Evolutionary conservation across 2,113 vertebrate genomes (phyloP), one percentile per base, ranked within the genome.

Genomic region (Syngnathus floridae): DNA sequence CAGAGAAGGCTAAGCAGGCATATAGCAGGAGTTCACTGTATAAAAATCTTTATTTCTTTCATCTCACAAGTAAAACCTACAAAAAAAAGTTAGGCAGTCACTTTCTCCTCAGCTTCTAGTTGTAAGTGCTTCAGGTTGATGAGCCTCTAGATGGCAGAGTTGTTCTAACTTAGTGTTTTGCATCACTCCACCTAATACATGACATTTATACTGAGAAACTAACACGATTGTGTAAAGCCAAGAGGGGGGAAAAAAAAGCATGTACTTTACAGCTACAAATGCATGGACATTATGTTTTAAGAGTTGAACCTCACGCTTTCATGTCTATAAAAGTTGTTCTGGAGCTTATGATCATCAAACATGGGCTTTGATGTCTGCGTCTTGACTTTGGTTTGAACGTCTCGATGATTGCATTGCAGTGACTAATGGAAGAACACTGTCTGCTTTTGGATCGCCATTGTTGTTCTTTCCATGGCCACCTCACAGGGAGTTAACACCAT

Each of bases 121-220:
- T 51, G 36, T 31, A 36, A 54, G 64, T 21, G 65, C 69, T 46
- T 17, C 16, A 6, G 1, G 43, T 14, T 46, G 16, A 46, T 46
- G 36, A 46, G 60, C 55, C 51, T 73, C 36, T n/a, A 52, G 35
- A 35, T 26, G 54, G 31, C 31, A 35, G 26, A 13, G 66, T n/a
- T 70, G 76, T 40, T 70, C 43, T 14, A 73, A 37, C 46, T 59
- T 14, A 7, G 26, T 26, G n/a, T 52, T 52, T 52, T 11, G 49
- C 9, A 5, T 54, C 21, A 54, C 10, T 3, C 51, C 51, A 54
- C 51, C 51, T 9, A 61, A 61, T 31, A 36, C 43, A 17, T 10
- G 35, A 38, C 16, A 38, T 10, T 38, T 37, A 38, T 22, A 5
- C 57, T 36, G 13, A 59, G 35, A 38, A 60, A 62, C 5, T 7